Conservation (phyloP, 2,113 vertebrate genomes). For the Mandrillus leucophaeus region DNA sequence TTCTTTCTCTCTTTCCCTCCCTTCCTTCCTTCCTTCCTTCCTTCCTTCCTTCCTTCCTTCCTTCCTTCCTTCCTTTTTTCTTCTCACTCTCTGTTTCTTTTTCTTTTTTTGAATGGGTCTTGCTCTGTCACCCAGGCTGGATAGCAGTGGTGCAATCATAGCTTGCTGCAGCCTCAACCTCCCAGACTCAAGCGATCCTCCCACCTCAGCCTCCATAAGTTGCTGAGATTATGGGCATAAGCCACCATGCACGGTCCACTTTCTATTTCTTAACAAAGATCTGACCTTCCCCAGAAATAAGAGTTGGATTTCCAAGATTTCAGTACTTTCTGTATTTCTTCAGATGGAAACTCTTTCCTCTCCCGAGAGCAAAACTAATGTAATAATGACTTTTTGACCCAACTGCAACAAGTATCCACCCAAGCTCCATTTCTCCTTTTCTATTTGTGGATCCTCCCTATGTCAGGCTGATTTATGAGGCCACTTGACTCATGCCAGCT, state of each 20-base stretch:
- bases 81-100: not conserved
- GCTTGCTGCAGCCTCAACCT: too few relatives aligned
- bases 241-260: not conserved
- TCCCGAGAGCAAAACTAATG: not conserved
- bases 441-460: not conserved
- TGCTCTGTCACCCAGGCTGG: too few relatives aligned
- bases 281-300: not conserved
- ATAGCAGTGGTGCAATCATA: too few relatives aligned
- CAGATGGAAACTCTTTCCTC: conserved; percentile 36
- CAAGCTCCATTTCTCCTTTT: conserved; percentile 70
- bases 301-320: conserved; percentile 12
- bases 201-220: too few relatives aligned
- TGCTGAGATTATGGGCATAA: too few relatives aligned
- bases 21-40: too few relatives aligned
- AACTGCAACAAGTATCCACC: not conserved
- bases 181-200: too few relatives aligned
- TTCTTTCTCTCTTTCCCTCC: fast-evolving
- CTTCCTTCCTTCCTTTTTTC: too few relatives aligned
- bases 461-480: not conserved
- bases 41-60: too few relatives aligned
- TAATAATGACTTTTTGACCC: not conserved
- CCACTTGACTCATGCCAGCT: not conserved
- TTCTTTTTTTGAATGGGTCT: not conserved
- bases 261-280: conserved; percentile 18
- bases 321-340: not conserved